phyloP scores from a whole-genome alignment of 2,888 invertebrate species.

The Eupelmus urozonus region DNA sequence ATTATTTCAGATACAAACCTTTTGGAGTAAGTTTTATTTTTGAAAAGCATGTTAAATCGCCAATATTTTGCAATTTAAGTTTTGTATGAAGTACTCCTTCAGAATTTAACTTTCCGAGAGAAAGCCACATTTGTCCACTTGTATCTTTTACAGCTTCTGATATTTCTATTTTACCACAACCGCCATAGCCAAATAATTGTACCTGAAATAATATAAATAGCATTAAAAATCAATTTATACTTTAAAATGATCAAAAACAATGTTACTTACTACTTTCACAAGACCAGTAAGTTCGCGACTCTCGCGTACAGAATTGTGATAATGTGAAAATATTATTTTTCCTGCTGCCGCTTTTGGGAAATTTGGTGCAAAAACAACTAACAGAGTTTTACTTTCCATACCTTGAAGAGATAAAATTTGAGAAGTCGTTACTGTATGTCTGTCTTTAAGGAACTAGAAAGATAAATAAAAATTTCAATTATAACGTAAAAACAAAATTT shows the following conservation, averaged over 20 bases:
- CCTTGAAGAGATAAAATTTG: constrained; percentile 78
- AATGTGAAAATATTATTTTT: constrained; percentile 79
- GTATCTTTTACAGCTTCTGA: constrained; percentile 79
- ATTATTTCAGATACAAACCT: constrained; percentile 64
- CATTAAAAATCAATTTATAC: constrained; percentile 12
- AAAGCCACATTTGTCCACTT: constrained; percentile 80
- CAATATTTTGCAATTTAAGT: constrained; percentile 80
- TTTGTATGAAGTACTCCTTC: constrained; percentile 77
- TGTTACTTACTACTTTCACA: constrained; percentile 51
- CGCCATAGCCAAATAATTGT: constrained; percentile 81
- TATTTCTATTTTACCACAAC: constrained; percentile 79
- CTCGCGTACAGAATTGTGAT: constrained; percentile 66
- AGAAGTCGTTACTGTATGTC: constrained; percentile 67
- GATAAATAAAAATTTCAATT: not conserved
- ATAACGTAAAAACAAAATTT: not conserved
- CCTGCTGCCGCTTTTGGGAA: constrained; percentile 79
- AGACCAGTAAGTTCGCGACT: constrained; percentile 57
- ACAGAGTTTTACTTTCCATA: constrained; percentile 80
- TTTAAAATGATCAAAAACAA: constrained; percentile 9
- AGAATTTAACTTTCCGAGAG: constrained; percentile 80
- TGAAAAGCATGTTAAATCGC: constrained; percentile 80
- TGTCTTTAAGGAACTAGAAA: constrained; percentile 71
- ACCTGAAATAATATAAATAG: constrained; percentile 66
- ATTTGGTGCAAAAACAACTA: constrained; percentile 80
- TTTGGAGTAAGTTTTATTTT: constrained; percentile 72